phyloP scores from a whole-genome alignment of 2,113 vertebrate species.

The Aphelocoma coerulescens region DNA sequence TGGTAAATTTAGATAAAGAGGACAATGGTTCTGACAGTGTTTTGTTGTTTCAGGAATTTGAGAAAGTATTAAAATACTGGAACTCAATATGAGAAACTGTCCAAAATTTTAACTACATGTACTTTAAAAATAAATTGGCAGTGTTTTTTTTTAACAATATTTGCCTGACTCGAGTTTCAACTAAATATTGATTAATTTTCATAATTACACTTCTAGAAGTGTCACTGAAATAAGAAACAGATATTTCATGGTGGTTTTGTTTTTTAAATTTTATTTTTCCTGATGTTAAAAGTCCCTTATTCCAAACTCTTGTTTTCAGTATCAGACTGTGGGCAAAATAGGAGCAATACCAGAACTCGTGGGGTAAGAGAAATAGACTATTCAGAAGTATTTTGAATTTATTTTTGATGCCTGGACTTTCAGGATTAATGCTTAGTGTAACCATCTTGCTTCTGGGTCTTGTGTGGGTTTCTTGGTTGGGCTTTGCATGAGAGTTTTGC shows the following conservation, averaged over 20 bases:
- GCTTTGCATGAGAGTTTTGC: neutral
- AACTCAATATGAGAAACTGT: too few relatives aligned
- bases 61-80: too few relatives aligned
- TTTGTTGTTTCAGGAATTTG: neutral
- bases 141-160: neutral
- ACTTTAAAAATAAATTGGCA: neutral
- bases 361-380: neutral
- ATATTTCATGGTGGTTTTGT: accelerated
- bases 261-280: neutral
- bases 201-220: neutral
- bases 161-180: neutral
- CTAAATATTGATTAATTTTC: neutral
- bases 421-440: neutral
- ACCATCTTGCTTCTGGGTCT: neutral
- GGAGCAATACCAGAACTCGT: neutral
- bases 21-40: neutral
- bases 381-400: neutral
- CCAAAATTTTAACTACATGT: neutral
- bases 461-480: neutral
- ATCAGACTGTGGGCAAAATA: neutral
- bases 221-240: neutral
- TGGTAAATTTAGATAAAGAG: neutral
- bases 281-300: neutral
- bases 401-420: neutral
- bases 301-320: neutral